Conservation (phyloP, 1,140 invertebrate species). For the Lucilia sericata region DNA sequence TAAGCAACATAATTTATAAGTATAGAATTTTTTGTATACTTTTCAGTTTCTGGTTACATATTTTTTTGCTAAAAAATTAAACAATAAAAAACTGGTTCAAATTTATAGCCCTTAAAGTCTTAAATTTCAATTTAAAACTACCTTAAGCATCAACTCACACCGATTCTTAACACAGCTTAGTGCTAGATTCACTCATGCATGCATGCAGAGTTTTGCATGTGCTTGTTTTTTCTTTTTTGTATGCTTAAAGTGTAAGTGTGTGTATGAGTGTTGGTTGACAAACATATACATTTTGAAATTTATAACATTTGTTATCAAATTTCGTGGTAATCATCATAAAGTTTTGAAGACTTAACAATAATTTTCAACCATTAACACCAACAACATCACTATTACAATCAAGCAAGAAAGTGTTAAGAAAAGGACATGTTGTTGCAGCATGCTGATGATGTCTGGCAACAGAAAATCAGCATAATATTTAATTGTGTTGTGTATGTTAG, state of each 20-base stretch:
- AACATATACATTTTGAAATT: constrained; percentile 34
- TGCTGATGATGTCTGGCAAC: neutral
- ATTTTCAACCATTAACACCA: constrained; percentile 39
- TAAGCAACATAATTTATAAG: too few relatives aligned
- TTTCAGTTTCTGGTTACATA: neutral
- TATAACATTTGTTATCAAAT: constrained; percentile 44
- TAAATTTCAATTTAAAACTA: constrained; percentile 42
- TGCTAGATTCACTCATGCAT: constrained; percentile 3
- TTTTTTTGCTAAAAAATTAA: neutral
- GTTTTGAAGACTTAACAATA: constrained; percentile 37
- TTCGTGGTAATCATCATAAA: constrained; percentile 44
- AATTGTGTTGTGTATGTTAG: neutral
- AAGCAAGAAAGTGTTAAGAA: constrained; percentile 20
- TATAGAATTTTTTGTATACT: neutral
- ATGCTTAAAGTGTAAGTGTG: neutral
- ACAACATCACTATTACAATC: neutral
- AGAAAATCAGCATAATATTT: constrained; percentile 9
- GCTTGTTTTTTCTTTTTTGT: neutral
- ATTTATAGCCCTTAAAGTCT: constrained; percentile 42
- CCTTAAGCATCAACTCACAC: constrained; percentile 3
- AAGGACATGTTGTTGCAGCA: constrained; percentile 20
- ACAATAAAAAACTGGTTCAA: constrained; percentile 37
- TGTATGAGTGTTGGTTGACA: neutral
- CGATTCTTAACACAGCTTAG: constrained; percentile 7
- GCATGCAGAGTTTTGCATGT: neutral